These are phyloP conservation scores for Apoda limacodes DNA, from an alignment of 2,888 invertebrate genomes.

Conservation along the genomic window DNA sequence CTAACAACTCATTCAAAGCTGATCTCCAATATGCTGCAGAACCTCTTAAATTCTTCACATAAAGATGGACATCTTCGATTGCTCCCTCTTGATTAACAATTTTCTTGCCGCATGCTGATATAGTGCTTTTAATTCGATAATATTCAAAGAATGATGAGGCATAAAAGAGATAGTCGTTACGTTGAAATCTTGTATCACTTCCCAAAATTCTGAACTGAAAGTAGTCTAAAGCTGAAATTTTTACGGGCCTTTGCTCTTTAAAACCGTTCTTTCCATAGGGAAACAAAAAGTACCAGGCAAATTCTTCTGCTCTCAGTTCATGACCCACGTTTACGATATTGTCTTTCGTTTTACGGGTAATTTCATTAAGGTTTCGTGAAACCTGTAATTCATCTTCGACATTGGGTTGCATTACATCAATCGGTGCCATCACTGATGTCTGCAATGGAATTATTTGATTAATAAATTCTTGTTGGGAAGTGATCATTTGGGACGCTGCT, in stretches of 20 bases:
- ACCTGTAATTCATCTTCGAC: constrained; percentile 17
- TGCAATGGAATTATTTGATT: constrained; percentile 16
- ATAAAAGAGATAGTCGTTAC: constrained; percentile 13
- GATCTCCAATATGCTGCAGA: constrained; percentile 18
- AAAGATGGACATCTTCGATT: constrained; percentile 4
- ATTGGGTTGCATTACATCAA: constrained; percentile 15
- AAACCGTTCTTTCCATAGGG: constrained; percentile 24
- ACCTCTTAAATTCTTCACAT: constrained; percentile 14
- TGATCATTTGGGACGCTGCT: no score
- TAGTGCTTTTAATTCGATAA: constrained; percentile 11
- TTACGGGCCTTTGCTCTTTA: constrained; percentile 14
- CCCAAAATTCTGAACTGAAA: constrained; percentile 11
- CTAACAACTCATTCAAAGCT: constrained; percentile 22
- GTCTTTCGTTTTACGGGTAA: constrained; percentile 19
- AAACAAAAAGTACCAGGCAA: constrained; percentile 23
- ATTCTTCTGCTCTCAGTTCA: constrained; percentile 25
- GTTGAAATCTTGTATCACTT: constrained; percentile 10
- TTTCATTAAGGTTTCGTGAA: constrained; percentile 13
- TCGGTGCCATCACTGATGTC: constrained; percentile 16
- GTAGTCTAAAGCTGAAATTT: constrained; percentile 13
- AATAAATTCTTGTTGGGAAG: no score
- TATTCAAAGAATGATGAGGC: constrained; percentile 12
- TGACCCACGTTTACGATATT: constrained; percentile 23
- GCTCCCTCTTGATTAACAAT: constrained; percentile 1
- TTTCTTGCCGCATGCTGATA: constrained; percentile 8